A percentile compares a stretch with the other conserved stretches of the same genome.
Conservation (phyloP, 2,888 invertebrate species). For the Pharmacophagus antenor region DNA sequence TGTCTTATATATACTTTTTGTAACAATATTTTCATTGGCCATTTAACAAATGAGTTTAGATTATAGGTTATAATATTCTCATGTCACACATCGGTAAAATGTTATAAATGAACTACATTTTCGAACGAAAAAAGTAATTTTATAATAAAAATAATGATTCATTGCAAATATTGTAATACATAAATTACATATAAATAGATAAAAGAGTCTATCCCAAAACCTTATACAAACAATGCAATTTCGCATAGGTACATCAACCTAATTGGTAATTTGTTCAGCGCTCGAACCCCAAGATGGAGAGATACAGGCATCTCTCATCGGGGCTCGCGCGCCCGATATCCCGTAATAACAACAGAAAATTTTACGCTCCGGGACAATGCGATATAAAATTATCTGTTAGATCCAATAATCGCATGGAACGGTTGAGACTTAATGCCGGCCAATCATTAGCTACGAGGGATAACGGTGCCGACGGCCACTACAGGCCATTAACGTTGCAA, state of each 20-base stretch:
- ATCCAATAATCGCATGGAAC: constrained; percentile 81
- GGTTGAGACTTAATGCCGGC: constrained; percentile 78
- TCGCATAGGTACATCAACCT: constrained; percentile 14
- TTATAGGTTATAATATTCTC: no score
- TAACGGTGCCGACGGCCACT: constrained; percentile 76
- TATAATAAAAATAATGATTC: no score
- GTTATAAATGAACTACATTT: no score
- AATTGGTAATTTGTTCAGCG: constrained; percentile 30
- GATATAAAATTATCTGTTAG: constrained; percentile 81
- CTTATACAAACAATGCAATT: constrained; percentile 14
- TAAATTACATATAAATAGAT: no score
- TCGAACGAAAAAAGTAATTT: no score
- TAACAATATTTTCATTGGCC: not conserved
- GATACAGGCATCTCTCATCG: constrained; percentile 24
- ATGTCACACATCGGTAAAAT: no score
- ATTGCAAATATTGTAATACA: not conserved
- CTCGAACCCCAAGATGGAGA: constrained; percentile 22
- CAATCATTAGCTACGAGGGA: constrained; percentile 81
- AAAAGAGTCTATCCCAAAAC: not conserved
- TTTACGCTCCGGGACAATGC: constrained; percentile 81
- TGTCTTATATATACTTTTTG: no score
- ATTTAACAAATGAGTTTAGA: no score
- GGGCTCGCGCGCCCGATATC: constrained; percentile 23
- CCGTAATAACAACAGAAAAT: constrained; percentile 78
- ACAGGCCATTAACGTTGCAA: constrained; percentile 54